Evolutionary conservation across 2,113 vertebrate genomes (phyloP).

Genomic region (Orycteropus afer): DNA sequence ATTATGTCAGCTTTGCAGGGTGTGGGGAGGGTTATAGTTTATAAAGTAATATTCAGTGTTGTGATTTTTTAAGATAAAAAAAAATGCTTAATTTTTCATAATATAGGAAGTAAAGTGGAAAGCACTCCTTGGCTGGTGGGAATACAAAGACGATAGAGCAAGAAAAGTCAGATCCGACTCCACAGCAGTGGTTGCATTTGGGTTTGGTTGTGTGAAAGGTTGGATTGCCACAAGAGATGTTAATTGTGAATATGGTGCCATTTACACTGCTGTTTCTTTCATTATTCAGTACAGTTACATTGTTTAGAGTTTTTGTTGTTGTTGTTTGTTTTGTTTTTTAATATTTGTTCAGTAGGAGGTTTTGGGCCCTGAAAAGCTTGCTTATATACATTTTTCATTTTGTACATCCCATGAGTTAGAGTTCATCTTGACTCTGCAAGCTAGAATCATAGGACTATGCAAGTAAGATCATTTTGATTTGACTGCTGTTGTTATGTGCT

Average conservation of each 20-base stretch:
- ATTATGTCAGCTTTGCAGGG: not conserved
- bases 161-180: not conserved
- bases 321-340: no score
- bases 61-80: not conserved
- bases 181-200: not conserved
- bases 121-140: not conserved
- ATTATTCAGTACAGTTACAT: not conserved
- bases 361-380: slow-evolving; percentile 50
- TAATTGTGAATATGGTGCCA: not conserved
- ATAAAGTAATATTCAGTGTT: slow-evolving; percentile 15
- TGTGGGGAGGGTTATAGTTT: not conserved
- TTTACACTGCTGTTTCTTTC: slow-evolving; percentile 11
- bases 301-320: slow-evolving; percentile 23
- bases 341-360: not conserved
- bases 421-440: slow-evolving; percentile 41
- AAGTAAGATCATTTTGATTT: slow-evolving; percentile 47
- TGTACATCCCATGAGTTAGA: slow-evolving; percentile 40
- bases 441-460: slow-evolving; percentile 56
- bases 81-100: slow-evolving; percentile 18
- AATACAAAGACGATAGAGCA: slow-evolving; percentile 23
- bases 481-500: no score
- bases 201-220: not conserved
- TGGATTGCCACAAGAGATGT: not conserved
- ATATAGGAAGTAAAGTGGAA: slow-evolving; percentile 22
- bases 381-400: slow-evolving; percentile 54